A percentile compares a stretch with the other conserved stretches of the same genome.
Conservation (phyloP, 2,797 vertebrate genomes). For the Picus viridis region DNA sequence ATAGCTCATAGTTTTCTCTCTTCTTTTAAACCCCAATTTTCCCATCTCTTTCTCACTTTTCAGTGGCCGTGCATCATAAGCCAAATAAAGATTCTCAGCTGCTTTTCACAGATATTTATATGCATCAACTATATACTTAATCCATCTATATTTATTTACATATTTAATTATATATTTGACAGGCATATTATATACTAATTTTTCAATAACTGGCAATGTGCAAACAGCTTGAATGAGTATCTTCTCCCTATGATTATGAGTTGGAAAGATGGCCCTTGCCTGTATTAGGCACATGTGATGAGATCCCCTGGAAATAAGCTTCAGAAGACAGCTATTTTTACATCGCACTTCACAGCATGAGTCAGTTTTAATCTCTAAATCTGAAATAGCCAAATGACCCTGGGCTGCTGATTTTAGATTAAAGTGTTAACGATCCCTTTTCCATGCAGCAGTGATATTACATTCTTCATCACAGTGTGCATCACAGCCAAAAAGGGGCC, state of each 20-base stretch:
- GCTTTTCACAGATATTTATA: background rate
- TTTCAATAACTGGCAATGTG: background rate
- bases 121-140: background rate
- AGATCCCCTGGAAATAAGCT: slow-evolving; percentile 19
- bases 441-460: background rate
- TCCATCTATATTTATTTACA: background rate
- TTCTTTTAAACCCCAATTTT: background rate
- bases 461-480: slow-evolving; percentile 5
- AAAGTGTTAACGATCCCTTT: slow-evolving; percentile 20
- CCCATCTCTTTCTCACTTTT: background rate
- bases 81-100: background rate
- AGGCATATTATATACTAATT: background rate
- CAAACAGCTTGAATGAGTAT: background rate
- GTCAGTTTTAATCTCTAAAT: slow-evolving; percentile 47
- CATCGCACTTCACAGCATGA: slow-evolving; percentile 40
- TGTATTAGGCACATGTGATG: background rate
- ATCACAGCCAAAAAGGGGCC: background rate
- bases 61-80: background rate
- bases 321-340: slow-evolving; percentile 36
- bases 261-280: background rate
- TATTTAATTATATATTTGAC: background rate
- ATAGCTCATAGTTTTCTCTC: background rate
- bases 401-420: slow-evolving; percentile 46
- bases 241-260: background rate
- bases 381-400: slow-evolving; percentile 52